Evolutionary conservation across 2,797 vertebrate species (phyloP), one percentile per base, ranked within the genome.

Genomic region (Thunnus albacares): DNA sequence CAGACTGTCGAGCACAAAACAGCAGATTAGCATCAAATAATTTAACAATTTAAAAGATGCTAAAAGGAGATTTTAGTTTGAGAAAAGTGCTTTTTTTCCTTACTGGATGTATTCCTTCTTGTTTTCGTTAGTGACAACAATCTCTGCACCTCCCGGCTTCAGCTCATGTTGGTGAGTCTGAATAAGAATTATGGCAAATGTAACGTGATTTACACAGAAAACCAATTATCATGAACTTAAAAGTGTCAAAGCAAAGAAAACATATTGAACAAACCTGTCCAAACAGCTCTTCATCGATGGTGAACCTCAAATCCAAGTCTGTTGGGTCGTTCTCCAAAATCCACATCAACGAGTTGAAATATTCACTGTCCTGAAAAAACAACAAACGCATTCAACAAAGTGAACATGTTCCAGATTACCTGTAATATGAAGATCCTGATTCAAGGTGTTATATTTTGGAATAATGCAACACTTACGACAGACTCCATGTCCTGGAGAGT

Each of bases 101-200:
- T 95, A 99, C 98, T 99, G 95, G 91, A 99, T 99, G 86, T 99
- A 99, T 86, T 99, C 97, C 79, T 96, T 97, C 93, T 99, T 99
- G 94, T 97, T 99, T 81, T 96, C 96, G 90, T 99, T 97, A 52
- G 96, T 97, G 85, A 99, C 94, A 5, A 99, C 92, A 13, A 99
- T 96, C 62, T 99, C 98, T n/a, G 97, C 89, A 33, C 98, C 98
- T 1, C 95, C 96, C 1, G 78, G 95, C 90, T 96, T 99, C 83
- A 99, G 92, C 38, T 99, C 98, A 75, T 97, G 97, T 83, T 99
- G 98, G 88, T 97, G 97, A 62, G 98, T 99, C 98, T 99, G 85
- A 84, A 94, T 53, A 57, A 51, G 53, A 65, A 60, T 24, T 38
- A 24, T 2, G 33, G 24, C 41, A 78, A 14, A 57, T 6, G n/a